These are phyloP conservation scores for Oxytorus armatus DNA, from an alignment of 2,888 invertebrate genomes.

Conservation along the genomic window DNA sequence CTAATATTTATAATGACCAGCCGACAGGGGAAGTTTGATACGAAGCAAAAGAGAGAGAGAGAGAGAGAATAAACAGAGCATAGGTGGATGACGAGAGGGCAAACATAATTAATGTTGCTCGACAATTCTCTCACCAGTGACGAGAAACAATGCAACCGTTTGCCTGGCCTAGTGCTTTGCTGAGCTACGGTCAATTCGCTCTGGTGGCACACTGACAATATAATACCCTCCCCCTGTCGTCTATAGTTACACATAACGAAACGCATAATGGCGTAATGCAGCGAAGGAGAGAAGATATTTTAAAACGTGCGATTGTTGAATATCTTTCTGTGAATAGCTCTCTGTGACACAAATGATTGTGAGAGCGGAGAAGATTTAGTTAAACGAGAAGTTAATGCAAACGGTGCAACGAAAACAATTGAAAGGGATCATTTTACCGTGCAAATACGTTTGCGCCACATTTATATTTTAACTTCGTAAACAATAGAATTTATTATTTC, in stretches of 20 bases:
- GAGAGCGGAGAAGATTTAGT: slow-evolving; percentile 1
- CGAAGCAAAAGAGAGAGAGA: not conserved
- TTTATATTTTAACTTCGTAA: not conserved
- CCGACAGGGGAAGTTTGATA: slow-evolving; percentile 11
- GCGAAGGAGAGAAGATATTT: not conserved
- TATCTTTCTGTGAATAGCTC: too few species aligned
- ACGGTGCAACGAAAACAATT: too few species aligned
- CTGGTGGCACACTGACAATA: slow-evolving; percentile 54
- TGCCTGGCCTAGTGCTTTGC: slow-evolving; percentile 53
- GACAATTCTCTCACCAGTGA: slow-evolving; percentile 51
- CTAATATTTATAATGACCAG: slow-evolving; percentile 20
- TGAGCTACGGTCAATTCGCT: slow-evolving; percentile 60
- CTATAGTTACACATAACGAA: not conserved
- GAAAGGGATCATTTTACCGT: too few species aligned
- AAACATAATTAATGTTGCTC: slow-evolving; percentile 66
- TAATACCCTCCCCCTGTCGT: not conserved
- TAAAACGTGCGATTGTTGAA: not conserved
- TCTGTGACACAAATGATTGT: slow-evolving; percentile 20
- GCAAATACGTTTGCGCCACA: too few species aligned
- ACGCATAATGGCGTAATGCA: not conserved
- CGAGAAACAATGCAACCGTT: slow-evolving; percentile 63
- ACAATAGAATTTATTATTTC: not conserved
- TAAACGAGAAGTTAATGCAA: not conserved
- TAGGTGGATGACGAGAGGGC: slow-evolving; percentile 63
- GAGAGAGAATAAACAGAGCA: slow-evolving; percentile 1